A percentile compares a stretch with the other conserved stretches of the same genome.
Conservation (phyloP, 2,888 invertebrate species). For the Mellilla xanthometata region DNA sequence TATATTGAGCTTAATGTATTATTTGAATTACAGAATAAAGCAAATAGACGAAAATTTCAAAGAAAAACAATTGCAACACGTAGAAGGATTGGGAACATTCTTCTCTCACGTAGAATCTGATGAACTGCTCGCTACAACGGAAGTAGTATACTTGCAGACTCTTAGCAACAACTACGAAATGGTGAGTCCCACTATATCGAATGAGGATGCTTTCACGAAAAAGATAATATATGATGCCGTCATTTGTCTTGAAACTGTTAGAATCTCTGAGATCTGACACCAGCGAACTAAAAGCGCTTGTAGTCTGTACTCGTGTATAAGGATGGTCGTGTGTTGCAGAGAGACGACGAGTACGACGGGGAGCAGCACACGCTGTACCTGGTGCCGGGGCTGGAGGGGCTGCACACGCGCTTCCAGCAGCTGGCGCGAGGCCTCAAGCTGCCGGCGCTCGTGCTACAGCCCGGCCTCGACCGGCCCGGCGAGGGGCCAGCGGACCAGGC, state of each 20-base stretch:
- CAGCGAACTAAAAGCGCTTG: too few species aligned
- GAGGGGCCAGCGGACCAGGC: slow-evolving; percentile 44
- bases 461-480: slow-evolving; percentile 38
- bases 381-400: slow-evolving; percentile 54
- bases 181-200: not conserved
- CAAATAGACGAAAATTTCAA: not conserved
- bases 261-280: too few species aligned
- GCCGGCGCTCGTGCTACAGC: slow-evolving; percentile 49
- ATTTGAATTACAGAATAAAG: not conserved
- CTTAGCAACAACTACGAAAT: slow-evolving; percentile 1
- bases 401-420: slow-evolving; percentile 39
- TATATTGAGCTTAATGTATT: too few species aligned
- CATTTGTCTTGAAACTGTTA: not conserved
- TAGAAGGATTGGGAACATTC: slow-evolving; percentile 39
- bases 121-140: slow-evolving; percentile 41
- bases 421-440: slow-evolving; percentile 52
- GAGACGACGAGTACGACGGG: slow-evolving; percentile 1
- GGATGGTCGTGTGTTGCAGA: not conserved
- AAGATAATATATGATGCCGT: not conserved
- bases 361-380: slow-evolving; percentile 42
- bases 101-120: slow-evolving; percentile 42
- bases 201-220: not conserved
- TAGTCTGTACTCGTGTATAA: not conserved
- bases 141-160: slow-evolving; percentile 29
- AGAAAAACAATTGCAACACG: slow-evolving; percentile 11